Percentiles rank a stretch among this genome's conserved stretches.
phyloP scores from a whole-genome alignment of 2,888 invertebrate species.

The Lagria hirta region DNA sequence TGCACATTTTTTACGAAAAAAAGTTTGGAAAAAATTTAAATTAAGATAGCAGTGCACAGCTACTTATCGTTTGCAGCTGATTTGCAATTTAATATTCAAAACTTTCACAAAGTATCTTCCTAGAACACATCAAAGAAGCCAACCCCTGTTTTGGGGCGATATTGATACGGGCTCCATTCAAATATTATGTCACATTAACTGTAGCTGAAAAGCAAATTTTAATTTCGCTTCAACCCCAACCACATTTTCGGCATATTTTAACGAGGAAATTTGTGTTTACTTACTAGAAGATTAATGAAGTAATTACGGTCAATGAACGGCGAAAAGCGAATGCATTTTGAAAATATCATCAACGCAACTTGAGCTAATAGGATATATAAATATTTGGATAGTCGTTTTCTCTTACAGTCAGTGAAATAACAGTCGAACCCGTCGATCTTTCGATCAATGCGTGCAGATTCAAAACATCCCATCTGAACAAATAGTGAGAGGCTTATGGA shows the following conservation, averaged over 20 bases:
- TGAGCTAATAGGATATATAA: slow-evolving; percentile 29
- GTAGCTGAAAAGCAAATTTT: slow-evolving; percentile 6
- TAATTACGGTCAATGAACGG: no score
- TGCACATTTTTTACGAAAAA: no score
- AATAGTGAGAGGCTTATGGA: slow-evolving; percentile 36
- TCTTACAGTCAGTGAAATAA: slow-evolving; percentile 28
- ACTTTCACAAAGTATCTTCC: slow-evolving; percentile 37
- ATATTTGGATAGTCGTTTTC: slow-evolving; percentile 32
- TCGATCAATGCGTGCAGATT: slow-evolving; percentile 28
- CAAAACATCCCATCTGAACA: slow-evolving; percentile 38
- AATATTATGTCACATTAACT: slow-evolving; percentile 13
- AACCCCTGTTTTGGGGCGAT: slow-evolving; percentile 13
- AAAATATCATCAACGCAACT: slow-evolving; percentile 21
- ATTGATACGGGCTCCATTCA: slow-evolving; percentile 18
- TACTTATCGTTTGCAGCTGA: slow-evolving; percentile 40
- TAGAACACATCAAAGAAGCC: slow-evolving; percentile 31
- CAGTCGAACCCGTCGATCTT: slow-evolving; percentile 26
- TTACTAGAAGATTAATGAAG: slow-evolving; percentile 11
- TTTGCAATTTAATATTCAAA: slow-evolving; percentile 46
- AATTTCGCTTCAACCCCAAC: slow-evolving; percentile 1
- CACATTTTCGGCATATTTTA: not conserved
- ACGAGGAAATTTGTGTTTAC: not conserved
- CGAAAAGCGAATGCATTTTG: slow-evolving; percentile 15
- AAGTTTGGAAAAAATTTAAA: no score
- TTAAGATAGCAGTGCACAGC: slow-evolving; percentile 33